Evolutionary conservation across 92 coral and sea anemone genomes (phyloP), one percentile per base, ranked within the genome.

Genomic region (Bergia sp.): DNA sequence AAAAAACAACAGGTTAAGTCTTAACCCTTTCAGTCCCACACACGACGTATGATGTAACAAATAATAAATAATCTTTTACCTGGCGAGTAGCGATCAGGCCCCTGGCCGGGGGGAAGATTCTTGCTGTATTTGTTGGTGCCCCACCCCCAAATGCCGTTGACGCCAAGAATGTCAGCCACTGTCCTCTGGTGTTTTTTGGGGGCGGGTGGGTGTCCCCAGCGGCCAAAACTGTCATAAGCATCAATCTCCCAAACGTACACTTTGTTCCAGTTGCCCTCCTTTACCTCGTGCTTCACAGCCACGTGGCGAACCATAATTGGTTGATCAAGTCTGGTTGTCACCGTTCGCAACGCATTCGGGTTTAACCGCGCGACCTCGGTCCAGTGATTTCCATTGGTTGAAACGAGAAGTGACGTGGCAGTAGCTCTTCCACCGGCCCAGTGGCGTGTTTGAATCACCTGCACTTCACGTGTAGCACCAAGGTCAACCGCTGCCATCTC

Each of bases 111-210:
- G 23, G 86, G 73, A 37, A 67, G 55, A 2, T 9, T 5, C 47
- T 82, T 43, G 44, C 86, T 82, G 86, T 82, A 82, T 16, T 58
- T 82, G 43, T 39, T 82, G 5, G 53, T 61, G 49, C 86, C 86
- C 86, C 86, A 82, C 37, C 86, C 86, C 86, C 86, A 82, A 12
- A 82, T 82, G 23, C 86, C 86, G 41, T 82, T 82, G 37, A 82
- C 86, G 0, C 86, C 86, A 43, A 82, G 76, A 39, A 61, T 38
- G 13, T 82, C 76, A 21, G 47, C 44, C 73, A 82, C 29, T 2
- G 86, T 18, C 18, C 23, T 18, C 42, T 8, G 37, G 36, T 82
- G 86, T 75, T 13, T 58, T 38, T 82, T 38, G 2, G 86, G 50
- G 16, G 36, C 45, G 49, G 86, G 74, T 20, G 86, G 76, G 0